Base-by-base conservation (phyloP, 2,888 invertebrate genomes). In the Lasioglossum malachurum region DNA sequence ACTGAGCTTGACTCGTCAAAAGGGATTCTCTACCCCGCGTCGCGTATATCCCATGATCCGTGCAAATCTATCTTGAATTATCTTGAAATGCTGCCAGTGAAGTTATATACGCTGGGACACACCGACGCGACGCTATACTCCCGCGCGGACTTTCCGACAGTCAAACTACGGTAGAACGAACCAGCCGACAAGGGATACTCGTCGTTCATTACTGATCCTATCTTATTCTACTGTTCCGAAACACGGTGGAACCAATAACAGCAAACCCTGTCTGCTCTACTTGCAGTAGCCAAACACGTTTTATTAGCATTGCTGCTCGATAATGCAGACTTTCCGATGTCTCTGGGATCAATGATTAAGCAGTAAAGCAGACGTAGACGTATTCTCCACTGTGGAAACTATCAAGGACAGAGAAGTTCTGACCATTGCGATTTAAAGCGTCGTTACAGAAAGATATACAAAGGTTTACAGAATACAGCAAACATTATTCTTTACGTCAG, bases 1-100 rank as follows among this genome's bases (percentile, higher is more conserved):
- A 92, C 90, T 86, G 89, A 87, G 90, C 89, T 90, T 87, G 86
- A 89, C 92, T 90, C 90, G 89, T 93, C 93, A 91, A 93, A 93
- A 93, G 91, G 92, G 93, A 93, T 93, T 92, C 87, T 71, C 87
- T 78, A 78, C 79, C 86, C 84, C 78, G 53, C 86, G 79, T 79
- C 86, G 82, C 88, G 79, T 87, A 91, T 87, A 91, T 91, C 91
- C 91, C 89, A 78, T 91, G 90, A 91, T 91, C 91, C 91, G 84
- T 88, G 81, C 91, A 84, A 88, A 86, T 91, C 90, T 91, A 89
- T 91, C 91, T 89, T 89, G 87, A 89, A 91, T 90, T 91, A 91
- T 91, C 90, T 88, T 80, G 84, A 90, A 91, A 91, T 91, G 85
- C 88, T 88, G 85, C 88, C 91, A 79, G 81, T 84, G 77, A 73